A percentile compares a stretch with the other conserved stretches of the same genome.
phyloP scores from a whole-genome alignment of 2,113 vertebrate genomes.

The Ceyx cyanopectus region DNA sequence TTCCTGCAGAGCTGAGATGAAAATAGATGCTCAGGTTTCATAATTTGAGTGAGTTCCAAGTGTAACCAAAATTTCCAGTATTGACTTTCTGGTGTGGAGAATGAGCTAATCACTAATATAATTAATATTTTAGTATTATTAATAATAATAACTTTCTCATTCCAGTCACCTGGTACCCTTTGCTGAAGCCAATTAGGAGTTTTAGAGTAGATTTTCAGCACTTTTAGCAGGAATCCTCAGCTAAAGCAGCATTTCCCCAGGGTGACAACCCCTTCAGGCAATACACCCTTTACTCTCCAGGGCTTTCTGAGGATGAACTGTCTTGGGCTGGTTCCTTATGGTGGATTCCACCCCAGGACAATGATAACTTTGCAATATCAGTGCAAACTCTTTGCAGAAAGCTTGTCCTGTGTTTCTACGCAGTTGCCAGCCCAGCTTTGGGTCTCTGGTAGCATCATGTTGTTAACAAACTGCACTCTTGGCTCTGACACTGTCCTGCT shows the following conservation, averaged over 20 bases:
- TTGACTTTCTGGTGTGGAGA: neutral
- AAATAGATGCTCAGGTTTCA: neutral
- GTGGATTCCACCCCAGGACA: neutral
- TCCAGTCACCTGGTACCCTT: neutral
- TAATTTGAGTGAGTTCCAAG: neutral
- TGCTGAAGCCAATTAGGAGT: neutral
- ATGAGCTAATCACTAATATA: neutral
- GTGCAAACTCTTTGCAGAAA: neutral
- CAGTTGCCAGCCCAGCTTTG: neutral
- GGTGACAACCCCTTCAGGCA: neutral
- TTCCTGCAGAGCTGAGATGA: neutral
- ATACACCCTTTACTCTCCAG: neutral
- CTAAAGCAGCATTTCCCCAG: neutral
- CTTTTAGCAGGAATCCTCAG: fast-evolving
- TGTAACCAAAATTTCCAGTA: neutral
- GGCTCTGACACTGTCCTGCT: neutral
- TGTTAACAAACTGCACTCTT: neutral
- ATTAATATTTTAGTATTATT: too few species aligned
- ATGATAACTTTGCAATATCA: neutral
- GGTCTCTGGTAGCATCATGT: fast-evolving
- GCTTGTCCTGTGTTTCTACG: neutral
- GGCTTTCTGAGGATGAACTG: neutral
- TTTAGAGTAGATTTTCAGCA: neutral
- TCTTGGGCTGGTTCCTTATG: neutral
- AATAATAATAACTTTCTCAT: neutral